Evolutionary conservation across 2,888 invertebrate genomes (phyloP), one percentile per base, ranked within the genome.

Genomic region (Sphinx pinastri): DNA sequence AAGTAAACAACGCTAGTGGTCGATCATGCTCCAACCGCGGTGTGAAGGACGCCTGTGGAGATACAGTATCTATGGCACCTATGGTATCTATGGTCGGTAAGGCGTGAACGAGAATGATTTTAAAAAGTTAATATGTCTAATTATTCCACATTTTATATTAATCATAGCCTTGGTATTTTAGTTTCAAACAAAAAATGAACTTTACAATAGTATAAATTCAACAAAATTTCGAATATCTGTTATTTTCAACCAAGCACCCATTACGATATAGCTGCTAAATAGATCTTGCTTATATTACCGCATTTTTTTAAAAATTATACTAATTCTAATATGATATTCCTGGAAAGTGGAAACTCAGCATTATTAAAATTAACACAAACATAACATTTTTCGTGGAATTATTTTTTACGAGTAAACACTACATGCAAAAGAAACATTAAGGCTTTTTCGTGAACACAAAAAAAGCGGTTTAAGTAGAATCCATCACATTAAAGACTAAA

Each of bases 1-100:
- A 63, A 63, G 63, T 63, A 63, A 63, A 63, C 63, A 63, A 63
- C 49, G 13, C 63, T 63, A 63, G 63, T 63, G 47, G 63, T 11
- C 47, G 63, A 63, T 63, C 16, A 63, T 63, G 16, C 63, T 63
- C 47, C 47, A 63, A 63, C 47, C 47, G 19, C 47, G 19, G 11
- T 47, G 16, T 60, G 63, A 63, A 63, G 63, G 49, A 63, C 60
- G 60, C 6, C 47, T 47, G 57, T 25, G 25, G 25, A 57, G 19
- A 57, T 63, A 13, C 8, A 38, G 47, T 60, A 16, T 16, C 3
- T 16, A 47, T 19, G 12, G 47, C 8, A 19, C 47, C 12, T n/a
- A n/a, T n/a, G n/a, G n/a, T n/a, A n/a, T n/a, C n/a, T n/a, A n/a
- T n/a, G 10, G 16, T 63, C 47, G 16, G 14, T n/a, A 16, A 47